These are phyloP conservation scores for Ptychadena robeensis DNA, from an alignment of 2,797 vertebrate genomes.

Conservation along the genomic window DNA sequence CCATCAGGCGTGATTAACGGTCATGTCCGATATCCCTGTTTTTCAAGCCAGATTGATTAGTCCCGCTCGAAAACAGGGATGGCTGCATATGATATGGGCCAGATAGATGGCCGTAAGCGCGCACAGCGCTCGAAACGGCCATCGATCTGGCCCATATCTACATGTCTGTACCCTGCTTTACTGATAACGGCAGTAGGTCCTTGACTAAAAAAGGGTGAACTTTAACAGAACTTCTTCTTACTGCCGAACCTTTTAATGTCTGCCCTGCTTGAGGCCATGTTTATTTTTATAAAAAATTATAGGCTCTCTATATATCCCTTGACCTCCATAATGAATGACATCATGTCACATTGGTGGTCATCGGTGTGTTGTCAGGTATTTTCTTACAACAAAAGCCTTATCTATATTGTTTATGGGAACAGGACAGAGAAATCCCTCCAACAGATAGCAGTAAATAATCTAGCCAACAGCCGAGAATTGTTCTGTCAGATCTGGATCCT, in stretches of 20 bases:
- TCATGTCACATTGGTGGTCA: not conserved
- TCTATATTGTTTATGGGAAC: slow-evolving; percentile 1
- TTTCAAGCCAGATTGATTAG: too few species aligned
- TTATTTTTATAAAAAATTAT: not conserved
- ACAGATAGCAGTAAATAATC: slow-evolving; percentile 5
- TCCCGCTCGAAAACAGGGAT: too few species aligned
- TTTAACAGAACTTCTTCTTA: not conserved
- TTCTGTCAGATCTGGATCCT: slow-evolving; percentile 25
- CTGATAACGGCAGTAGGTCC: too few species aligned
- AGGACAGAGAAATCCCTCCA: not conserved
- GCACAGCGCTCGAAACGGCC: too few species aligned
- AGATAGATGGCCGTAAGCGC: too few species aligned
- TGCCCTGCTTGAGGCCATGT: not conserved
- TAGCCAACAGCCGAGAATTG: not conserved
- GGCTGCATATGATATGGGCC: too few species aligned
- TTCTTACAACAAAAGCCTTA: not conserved
- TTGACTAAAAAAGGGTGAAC: not conserved
- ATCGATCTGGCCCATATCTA: too few species aligned
- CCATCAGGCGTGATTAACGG: too few species aligned
- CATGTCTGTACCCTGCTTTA: too few species aligned
- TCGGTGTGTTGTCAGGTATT: not conserved
- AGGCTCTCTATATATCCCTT: not conserved
- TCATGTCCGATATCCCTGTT: too few species aligned
- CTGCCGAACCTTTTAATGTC: not conserved
- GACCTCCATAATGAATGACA: not conserved